Percentiles rank a stretch among this genome's conserved stretches.
Evolutionary conservation across 2,888 invertebrate species (phyloP).

Genomic region (Campaea margaritaria): DNA sequence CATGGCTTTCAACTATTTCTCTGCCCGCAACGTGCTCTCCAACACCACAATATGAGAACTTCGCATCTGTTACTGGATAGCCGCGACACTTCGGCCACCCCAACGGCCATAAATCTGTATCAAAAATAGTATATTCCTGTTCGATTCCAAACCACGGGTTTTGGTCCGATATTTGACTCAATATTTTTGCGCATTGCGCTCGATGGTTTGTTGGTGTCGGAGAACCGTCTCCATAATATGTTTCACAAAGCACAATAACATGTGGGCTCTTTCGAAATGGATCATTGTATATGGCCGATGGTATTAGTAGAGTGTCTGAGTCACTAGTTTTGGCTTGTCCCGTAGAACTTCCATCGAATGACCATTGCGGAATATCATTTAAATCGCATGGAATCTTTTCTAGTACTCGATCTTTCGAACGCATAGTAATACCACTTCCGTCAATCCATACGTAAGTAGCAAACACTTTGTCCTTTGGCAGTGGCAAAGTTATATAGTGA

Average conservation of each 20-base stretch:
- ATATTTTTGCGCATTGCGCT: slow-evolving; percentile 86
- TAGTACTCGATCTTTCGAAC: slow-evolving; percentile 88
- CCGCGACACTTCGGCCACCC: slow-evolving; percentile 97
- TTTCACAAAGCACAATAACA: slow-evolving; percentile 94
- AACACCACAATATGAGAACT: slow-evolving; percentile 94
- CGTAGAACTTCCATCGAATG: slow-evolving; percentile 97
- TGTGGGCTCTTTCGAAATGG: slow-evolving; percentile 95
- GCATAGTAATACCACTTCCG: slow-evolving; percentile 89
- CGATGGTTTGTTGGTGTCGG: slow-evolving; percentile 91
- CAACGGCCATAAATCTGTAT: slow-evolving; percentile 92
- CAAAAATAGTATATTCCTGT: slow-evolving; percentile 95
- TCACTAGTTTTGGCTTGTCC: slow-evolving; percentile 93
- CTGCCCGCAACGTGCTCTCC: slow-evolving; percentile 97
- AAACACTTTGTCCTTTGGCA: slow-evolving; percentile 85
- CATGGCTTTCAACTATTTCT: slow-evolving; percentile 97
- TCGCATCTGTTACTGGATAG: slow-evolving; percentile 92
- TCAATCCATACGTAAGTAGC: slow-evolving; percentile 93
- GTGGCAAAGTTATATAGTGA: slow-evolving; percentile 73
- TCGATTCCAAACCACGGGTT: slow-evolving; percentile 97
- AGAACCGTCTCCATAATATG: slow-evolving; percentile 89
- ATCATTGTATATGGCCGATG: slow-evolving; percentile 95
- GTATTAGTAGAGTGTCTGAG: slow-evolving; percentile 94
- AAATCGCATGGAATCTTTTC: slow-evolving; percentile 84
- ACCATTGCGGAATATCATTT: slow-evolving; percentile 90
- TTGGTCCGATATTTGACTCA: slow-evolving; percentile 81